These are phyloP conservation scores for Bolborhynchus lineola DNA, from an alignment of 2,113 vertebrate species.

Conservation along the genomic window DNA sequence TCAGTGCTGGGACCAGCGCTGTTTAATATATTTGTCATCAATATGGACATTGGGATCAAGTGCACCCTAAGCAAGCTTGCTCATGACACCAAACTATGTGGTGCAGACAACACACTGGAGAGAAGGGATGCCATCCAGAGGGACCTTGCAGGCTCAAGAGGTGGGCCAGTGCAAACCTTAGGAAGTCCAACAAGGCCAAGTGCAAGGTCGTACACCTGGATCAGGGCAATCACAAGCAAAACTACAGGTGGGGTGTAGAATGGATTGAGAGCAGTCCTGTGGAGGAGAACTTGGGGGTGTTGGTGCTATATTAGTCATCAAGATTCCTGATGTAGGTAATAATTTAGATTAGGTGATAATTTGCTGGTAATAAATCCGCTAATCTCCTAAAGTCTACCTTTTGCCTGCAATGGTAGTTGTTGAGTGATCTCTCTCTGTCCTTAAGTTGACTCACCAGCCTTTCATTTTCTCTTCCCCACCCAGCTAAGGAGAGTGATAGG, in stretches of 20 bases:
- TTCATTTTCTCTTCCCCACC: neutral
- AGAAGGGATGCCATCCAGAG: neutral
- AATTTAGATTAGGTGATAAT: too few relatives aligned
- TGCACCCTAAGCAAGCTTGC: neutral
- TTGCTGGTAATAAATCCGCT: neutral
- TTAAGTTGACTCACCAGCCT: fast-evolving
- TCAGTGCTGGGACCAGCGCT: neutral
- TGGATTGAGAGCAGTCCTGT: neutral
- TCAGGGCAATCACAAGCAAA: neutral
- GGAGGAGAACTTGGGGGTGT: neutral
- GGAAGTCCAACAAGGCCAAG: neutral
- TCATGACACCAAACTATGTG: neutral
- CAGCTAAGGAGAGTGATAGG: neutral
- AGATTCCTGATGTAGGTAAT: neutral
- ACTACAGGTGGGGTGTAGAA: neutral
- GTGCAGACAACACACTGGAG: neutral
- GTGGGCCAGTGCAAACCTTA: neutral
- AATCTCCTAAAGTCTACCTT: neutral
- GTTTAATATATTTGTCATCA: neutral
- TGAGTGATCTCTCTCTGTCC: neutral
- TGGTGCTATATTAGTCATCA: neutral
- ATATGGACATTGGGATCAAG: neutral
- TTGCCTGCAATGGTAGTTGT: neutral
- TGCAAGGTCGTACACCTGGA: neutral
- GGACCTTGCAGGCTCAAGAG: neutral